phyloP scores from a whole-genome alignment of 2,888 invertebrate genomes.

The Arrhopalites spinosus region DNA sequence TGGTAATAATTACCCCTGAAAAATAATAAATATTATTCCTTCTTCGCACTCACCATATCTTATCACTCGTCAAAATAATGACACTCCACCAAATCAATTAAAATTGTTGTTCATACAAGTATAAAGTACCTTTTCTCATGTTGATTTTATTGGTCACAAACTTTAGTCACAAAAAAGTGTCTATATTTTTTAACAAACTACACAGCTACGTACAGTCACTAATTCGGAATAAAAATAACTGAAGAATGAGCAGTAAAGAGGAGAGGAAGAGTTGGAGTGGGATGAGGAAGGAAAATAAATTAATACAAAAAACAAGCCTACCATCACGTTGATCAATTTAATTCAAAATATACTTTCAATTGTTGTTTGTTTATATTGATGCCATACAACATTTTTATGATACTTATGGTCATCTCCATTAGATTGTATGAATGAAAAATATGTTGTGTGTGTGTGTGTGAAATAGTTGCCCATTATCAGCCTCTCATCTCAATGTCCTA shows the following conservation, averaged over 20 bases:
- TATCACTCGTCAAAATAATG: neutral
- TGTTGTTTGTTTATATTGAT: neutral
- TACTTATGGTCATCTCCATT: neutral
- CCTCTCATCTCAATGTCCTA: neutral
- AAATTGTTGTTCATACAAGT: neutral
- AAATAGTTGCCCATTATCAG: neutral
- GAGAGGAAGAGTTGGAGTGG: too few relatives aligned
- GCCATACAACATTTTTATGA: neutral
- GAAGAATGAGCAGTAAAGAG: too few relatives aligned
- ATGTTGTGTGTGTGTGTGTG: neutral
- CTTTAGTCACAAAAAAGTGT: neutral
- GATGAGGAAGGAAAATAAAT: too few relatives aligned
- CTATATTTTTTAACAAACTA: neutral
- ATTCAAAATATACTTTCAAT: neutral
- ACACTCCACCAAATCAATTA: neutral
- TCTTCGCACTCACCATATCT: neutral
- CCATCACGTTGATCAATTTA: neutral
- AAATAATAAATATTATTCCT: neutral
- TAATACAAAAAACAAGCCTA: too few relatives aligned
- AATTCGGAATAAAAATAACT: too few relatives aligned
- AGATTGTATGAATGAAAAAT: neutral
- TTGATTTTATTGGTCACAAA: neutral
- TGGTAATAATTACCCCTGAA: neutral
- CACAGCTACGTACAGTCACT: neutral
- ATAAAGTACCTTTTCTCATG: neutral